phyloP scores from a whole-genome alignment of 2,113 vertebrate species.

The Thryonomys swinderianus region DNA sequence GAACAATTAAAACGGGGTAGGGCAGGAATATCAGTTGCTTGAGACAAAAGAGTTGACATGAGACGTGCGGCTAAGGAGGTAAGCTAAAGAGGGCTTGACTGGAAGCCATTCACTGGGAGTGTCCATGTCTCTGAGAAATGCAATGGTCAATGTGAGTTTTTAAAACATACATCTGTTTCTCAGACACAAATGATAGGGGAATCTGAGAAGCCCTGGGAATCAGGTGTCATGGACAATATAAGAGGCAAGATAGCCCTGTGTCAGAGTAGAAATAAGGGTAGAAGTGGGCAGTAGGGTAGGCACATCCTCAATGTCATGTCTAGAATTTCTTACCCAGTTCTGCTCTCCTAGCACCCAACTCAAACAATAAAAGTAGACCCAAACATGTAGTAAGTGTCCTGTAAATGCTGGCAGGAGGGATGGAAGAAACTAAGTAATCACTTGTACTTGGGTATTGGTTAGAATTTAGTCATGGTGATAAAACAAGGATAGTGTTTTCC shows the following conservation, averaged over 20 bases:
- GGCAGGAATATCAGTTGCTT: neutral
- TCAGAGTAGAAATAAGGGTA: neutral
- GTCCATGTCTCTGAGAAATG: neutral
- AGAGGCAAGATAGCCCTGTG: neutral
- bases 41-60: neutral
- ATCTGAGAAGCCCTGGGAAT: neutral
- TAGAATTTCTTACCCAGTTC: neutral
- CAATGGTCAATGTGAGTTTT: accelerated
- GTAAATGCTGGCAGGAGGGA: neutral
- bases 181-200: neutral
- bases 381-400: neutral
- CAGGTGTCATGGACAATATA: neutral
- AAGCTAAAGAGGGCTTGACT: neutral
- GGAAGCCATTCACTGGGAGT: accelerated
- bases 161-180: neutral
- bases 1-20: neutral
- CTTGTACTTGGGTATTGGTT: neutral
- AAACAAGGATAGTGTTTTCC: neutral
- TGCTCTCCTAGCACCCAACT: neutral
- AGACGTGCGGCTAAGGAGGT: no score
- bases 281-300: neutral
- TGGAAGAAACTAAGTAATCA: neutral
- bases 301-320: neutral
- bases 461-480: neutral
- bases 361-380: neutral